Base-by-base conservation (phyloP, 2,113 vertebrate genomes). In the Pleuronectes platessa region DNA sequence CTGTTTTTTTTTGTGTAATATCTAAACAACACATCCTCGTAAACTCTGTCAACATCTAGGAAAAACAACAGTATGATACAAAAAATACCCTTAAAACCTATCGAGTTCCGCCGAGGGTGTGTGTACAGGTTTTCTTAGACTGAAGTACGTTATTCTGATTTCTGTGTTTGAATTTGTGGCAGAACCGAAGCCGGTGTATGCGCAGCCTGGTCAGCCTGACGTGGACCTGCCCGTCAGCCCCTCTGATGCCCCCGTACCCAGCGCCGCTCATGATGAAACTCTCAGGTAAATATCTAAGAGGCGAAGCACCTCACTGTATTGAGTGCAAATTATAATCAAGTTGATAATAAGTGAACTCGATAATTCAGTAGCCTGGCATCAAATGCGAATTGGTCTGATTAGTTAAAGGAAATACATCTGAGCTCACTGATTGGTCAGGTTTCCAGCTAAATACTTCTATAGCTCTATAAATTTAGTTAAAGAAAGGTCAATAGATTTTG, bases 161-260 rank as follows among this genome's bases (percentile, higher is more conserved):
- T 1, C 2, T 72, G 2, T 79, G 2, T 79, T 71, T 89, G 26
- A 88, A 12, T 83, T 69, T 85, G 17, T 75, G n/a, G 1, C 86
- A 99, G 98, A 99, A 89, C 97, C 97, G 77, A 99, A 99, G 89
- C 98, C 98, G 67, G 97, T 99, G 21, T 99, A 98, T 90, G 97
- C 98, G 74, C 98, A 99, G 86, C 96, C 96, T 71, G 98, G 98
- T 51, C 98, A 99, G 75, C 98, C 98, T 56, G 98, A 99, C 18
- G 98, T 99, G 77, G 98, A 99, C 90, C 95, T 99, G 54, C 98
- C 98, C 2, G 97, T 99, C 70, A 99, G 98, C 85, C 98, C 98
- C 0, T 96, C 98, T 55, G 98, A 99, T 68, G 98, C 97, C 63
- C 96, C 97, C 24, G 94, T 98, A 1, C 97, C 97, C 64, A 97